Evolutionary conservation across 2,797 vertebrate genomes (phyloP).

Genomic region (Ispidina picta): DNA sequence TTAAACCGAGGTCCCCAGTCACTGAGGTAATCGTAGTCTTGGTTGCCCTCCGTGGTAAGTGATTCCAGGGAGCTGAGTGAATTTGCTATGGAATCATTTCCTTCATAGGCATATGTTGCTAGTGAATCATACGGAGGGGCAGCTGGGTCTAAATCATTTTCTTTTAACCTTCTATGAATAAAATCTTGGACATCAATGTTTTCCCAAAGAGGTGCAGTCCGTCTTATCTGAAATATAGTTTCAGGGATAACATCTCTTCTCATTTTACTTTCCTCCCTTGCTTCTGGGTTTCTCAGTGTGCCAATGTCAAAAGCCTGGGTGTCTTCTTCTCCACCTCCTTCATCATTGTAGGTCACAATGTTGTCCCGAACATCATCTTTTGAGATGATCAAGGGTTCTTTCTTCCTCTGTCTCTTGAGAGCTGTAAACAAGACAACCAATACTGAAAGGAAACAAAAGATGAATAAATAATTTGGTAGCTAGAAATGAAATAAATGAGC

Average conservation of each 20-base stretch:
- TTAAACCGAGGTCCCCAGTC: conserved; percentile 96
- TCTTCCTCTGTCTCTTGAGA: conserved; percentile 92
- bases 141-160: conserved; percentile 91
- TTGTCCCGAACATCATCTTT: conserved; percentile 98
- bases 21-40: conserved; percentile 94
- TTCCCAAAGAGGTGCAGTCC: conserved; percentile 90
- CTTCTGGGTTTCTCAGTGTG: conserved; percentile 93
- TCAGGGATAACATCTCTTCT: conserved; percentile 95
- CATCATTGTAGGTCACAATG: conserved; percentile 97
- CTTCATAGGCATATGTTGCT: conserved; percentile 96
- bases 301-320: conserved; percentile 98
- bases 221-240: conserved; percentile 92
- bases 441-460: conserved; percentile 76
- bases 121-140: conserved; percentile 97
- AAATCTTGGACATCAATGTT: conserved; percentile 95
- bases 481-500: not conserved
- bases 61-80: conserved; percentile 97
- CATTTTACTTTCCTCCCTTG: conserved; percentile 90
- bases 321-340: conserved; percentile 97
- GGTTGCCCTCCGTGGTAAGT: conserved; percentile 87
- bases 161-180: conserved; percentile 90
- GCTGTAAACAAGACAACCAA: conserved; percentile 94
- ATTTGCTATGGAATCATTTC: conserved; percentile 90
- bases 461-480: not conserved
- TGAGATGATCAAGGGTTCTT: conserved; percentile 96